Conservation (phyloP, 1,140 invertebrate genomes). For the Solen grandis region DNA sequence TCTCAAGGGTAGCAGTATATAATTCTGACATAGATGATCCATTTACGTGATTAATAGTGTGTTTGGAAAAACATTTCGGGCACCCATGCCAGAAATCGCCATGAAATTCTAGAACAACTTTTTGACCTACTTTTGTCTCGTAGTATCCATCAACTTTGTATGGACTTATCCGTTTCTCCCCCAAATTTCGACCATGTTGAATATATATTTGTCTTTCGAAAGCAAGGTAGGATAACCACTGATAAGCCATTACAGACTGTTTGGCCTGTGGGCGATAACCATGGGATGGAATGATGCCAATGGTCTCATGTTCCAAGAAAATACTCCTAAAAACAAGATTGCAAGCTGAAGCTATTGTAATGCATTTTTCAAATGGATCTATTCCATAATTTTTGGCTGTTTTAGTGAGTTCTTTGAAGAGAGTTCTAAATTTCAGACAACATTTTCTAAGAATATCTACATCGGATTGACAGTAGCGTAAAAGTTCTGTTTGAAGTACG, state of each 20-base stretch:
- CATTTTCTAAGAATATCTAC: slow-evolving; percentile 39
- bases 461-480: slow-evolving; percentile 20
- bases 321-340: slow-evolving; percentile 4
- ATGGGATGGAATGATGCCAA: background rate
- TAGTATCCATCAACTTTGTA: slow-evolving; percentile 42
- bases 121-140: background rate
- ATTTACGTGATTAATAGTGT: background rate
- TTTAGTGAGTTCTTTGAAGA: slow-evolving; percentile 5
- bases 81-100: slow-evolving; percentile 61
- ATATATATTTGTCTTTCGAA: background rate
- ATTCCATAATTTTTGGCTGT: background rate
- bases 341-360: slow-evolving; percentile 22
- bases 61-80: slow-evolving; percentile 49
- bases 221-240: background rate
- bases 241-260: background rate
- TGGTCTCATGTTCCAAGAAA: slow-evolving; percentile 9
- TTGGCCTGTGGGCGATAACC: background rate
- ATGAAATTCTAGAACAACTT: slow-evolving; percentile 51
- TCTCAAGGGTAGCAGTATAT: slow-evolving; percentile 19
- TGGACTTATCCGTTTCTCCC: background rate
- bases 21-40: slow-evolving; percentile 30
- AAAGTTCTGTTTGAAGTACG: slow-evolving; percentile 10
- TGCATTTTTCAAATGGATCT: slow-evolving; percentile 9
- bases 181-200: slow-evolving; percentile 25
- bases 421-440: slow-evolving; percentile 5